Evolutionary conservation across 2,888 invertebrate genomes (phyloP).

Genomic region (Apoda limacodes): DNA sequence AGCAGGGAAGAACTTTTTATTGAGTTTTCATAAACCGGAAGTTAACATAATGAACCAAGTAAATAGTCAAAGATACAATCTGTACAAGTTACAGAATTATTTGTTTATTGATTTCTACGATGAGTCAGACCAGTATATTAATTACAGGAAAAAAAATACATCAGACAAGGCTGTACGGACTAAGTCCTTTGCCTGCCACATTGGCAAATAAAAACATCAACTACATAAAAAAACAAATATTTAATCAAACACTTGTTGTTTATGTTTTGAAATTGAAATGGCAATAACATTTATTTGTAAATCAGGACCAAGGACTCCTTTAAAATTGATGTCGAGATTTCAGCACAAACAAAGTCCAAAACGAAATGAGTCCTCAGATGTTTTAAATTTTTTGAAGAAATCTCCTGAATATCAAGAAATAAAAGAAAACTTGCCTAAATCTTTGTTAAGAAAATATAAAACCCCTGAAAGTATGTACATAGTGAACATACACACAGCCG

Average conservation of each 20-base stretch:
- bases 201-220: too few species aligned
- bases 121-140: too few species aligned
- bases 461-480: slow-evolving; percentile 51
- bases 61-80: slow-evolving; percentile 10
- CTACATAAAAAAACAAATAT: slow-evolving; percentile 2
- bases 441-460: slow-evolving; percentile 46
- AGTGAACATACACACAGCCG: slow-evolving; percentile 48
- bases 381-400: slow-evolving; percentile 41
- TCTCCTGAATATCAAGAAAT: slow-evolving; percentile 35
- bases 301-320: slow-evolving; percentile 10
- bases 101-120: too few species aligned
- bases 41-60: slow-evolving; percentile 8
- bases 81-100: too few species aligned
- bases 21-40: slow-evolving; percentile 7
- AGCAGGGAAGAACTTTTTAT: slow-evolving; percentile 10
- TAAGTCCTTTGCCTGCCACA: too few species aligned
- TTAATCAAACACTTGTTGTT: slow-evolving; percentile 2
- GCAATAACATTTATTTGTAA: slow-evolving; percentile 2
- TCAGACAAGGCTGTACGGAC: too few species aligned
- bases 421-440: slow-evolving; percentile 40
- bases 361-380: slow-evolving; percentile 38
- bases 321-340: slow-evolving; percentile 26
- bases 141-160: too few species aligned
- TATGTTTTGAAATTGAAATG: slow-evolving; percentile 1
- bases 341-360: slow-evolving; percentile 36